A percentile compares a stretch with the other conserved stretches of the same genome.
phyloP scores from a whole-genome alignment of 1,140 invertebrate genomes.

The Eurytemora carolleeae region DNA sequence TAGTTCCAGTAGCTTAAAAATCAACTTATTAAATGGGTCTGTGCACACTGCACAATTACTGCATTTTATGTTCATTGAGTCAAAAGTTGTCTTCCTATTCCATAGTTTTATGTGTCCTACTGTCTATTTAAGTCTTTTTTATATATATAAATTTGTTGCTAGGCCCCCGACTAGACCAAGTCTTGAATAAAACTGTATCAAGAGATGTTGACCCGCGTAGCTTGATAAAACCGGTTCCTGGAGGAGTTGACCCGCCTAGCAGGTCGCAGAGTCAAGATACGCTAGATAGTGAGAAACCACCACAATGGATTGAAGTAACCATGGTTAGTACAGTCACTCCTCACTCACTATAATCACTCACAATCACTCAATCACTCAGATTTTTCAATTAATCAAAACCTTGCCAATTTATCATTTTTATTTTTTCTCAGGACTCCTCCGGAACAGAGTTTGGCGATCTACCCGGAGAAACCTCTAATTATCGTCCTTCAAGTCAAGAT shows the following conservation, averaged over 20 bases:
- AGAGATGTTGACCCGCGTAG: too few species aligned
- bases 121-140: background rate
- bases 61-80: too few species aligned
- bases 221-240: too few species aligned
- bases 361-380: background rate
- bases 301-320: background rate
- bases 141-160: background rate
- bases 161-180: background rate
- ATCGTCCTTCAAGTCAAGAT: background rate
- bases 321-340: background rate
- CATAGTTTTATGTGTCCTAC: background rate
- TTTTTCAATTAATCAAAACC: background rate
- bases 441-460: too few species aligned
- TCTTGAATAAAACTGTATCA: background rate
- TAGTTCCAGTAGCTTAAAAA: too few species aligned
- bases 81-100: too few species aligned
- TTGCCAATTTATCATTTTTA: background rate
- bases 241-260: too few species aligned
- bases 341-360: background rate
- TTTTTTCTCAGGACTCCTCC: background rate
- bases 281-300: background rate
- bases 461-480: too few species aligned
- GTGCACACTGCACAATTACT: too few species aligned
- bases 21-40: too few species aligned
- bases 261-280: too few species aligned